These are phyloP conservation scores for Otolemur crassicaudatus DNA, from an alignment of 2,797 vertebrate species.

Conservation along the genomic window DNA sequence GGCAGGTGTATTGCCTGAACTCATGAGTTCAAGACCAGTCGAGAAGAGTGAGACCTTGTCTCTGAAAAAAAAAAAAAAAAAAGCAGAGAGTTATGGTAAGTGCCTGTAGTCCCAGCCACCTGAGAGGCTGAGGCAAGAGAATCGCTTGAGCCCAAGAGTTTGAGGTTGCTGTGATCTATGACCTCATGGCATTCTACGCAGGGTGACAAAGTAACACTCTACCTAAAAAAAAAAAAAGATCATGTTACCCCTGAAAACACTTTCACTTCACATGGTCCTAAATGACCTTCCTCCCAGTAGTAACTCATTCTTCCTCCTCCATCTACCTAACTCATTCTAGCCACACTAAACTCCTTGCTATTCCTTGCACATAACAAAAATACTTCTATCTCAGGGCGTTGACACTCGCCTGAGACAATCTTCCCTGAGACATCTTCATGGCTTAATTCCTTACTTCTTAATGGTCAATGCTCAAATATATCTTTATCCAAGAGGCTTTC, in stretches of 20 bases:
- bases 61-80: too few species aligned
- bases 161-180: too few species aligned
- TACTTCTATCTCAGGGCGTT: background rate
- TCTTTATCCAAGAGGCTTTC: background rate
- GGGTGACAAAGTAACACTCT: too few species aligned
- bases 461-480: background rate
- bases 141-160: too few species aligned
- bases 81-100: too few species aligned
- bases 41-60: too few species aligned
- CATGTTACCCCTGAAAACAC: background rate
- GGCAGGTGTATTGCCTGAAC: too few species aligned
- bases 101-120: too few species aligned
- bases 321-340: background rate
- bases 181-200: too few species aligned
- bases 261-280: background rate
- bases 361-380: background rate
- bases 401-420: background rate
- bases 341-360: background rate
- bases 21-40: too few species aligned
- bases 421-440: background rate
- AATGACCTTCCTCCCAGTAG: background rate
- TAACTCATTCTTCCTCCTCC: background rate
- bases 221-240: background rate
- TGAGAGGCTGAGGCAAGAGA: too few species aligned
- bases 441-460: background rate